Base-by-base conservation (phyloP, 2,113 vertebrate genomes). In the Notechis scutatus region DNA sequence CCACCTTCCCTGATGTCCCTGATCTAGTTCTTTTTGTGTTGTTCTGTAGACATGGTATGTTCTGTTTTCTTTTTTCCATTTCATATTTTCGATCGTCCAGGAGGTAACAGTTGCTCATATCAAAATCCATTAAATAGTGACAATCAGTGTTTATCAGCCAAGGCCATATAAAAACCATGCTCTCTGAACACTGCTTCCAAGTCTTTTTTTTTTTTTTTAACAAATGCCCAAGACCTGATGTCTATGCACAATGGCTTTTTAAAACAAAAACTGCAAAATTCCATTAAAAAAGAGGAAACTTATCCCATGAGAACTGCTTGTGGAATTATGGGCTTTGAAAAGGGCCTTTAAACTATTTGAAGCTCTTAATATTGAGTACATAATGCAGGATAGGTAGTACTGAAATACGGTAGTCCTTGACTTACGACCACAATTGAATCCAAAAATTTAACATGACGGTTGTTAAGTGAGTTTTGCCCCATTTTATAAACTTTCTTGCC, bases 1-100 rank as follows among this genome's bases (percentile, higher is more conserved):
- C 99, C 99, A 99, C 98, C 99, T 98, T 98, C 99, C 99, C 99
- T 99, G 98, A 99, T 99, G 99, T 98, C 98, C 98, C 98, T 98
- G 97, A 98, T 97, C 96, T 96, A 98, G 95, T 96, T 97, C 90
- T 96, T 97, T 98, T 97, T 97, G 96, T 96, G 97, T 97, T 98
- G 95, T 98, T 93, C 94, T 98, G 97, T 98, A 96, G 96, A 97
- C 96, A 98, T 98, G 97, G 97, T 98, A 97, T 98, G 98, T 98
- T 97, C 95, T 96, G 96, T 98, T 97, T 96, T 94, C 97, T 97
- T 98, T 97, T 96, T 92, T 97, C 97, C 98, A 98, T 98, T 97
- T 97, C 97, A 96, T 96, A 88, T 96, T 96, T 96, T 98, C 97
- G 96, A 95, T 96, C 96, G 95, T 94, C 95, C 92, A 96, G 92